Evolutionary conservation across 2,113 vertebrate genomes (phyloP).

Genomic region (Capricornis sumatraensis): DNA sequence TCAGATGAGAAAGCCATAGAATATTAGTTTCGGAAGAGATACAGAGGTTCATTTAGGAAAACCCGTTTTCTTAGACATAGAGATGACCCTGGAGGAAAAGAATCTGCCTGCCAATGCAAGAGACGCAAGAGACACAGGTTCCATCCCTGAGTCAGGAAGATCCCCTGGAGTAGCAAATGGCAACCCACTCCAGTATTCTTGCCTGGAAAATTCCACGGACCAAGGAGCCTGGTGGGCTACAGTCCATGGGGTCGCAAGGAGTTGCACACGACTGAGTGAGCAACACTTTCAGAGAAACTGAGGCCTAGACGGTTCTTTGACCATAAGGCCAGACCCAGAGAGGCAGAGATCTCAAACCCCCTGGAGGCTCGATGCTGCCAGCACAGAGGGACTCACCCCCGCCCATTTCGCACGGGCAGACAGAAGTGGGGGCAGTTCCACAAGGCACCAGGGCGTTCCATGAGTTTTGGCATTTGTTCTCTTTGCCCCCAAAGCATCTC

Average conservation of each 20-base stretch:
- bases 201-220: not conserved
- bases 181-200: not conserved
- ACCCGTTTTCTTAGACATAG: not conserved
- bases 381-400: fast-evolving
- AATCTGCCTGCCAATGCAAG: not conserved
- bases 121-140: not conserved
- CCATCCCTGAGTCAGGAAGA: not conserved
- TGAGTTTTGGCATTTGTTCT: not conserved
- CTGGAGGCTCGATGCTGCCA: not conserved
- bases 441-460: not conserved
- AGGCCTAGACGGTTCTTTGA: not conserved
- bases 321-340: not conserved
- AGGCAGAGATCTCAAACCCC: not conserved
- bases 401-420: fast-evolving
- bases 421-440: not conserved
- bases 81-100: not conserved
- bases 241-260: not conserved
- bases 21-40: not conserved
- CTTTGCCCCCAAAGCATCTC: not conserved
- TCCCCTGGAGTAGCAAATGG: not conserved
- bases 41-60: not conserved
- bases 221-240: not conserved
- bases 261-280: not conserved
- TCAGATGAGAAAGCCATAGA: not conserved
- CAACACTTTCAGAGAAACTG: not conserved